Conservation (phyloP, 2,113 vertebrate genomes). For the Colossoma macropomum region DNA sequence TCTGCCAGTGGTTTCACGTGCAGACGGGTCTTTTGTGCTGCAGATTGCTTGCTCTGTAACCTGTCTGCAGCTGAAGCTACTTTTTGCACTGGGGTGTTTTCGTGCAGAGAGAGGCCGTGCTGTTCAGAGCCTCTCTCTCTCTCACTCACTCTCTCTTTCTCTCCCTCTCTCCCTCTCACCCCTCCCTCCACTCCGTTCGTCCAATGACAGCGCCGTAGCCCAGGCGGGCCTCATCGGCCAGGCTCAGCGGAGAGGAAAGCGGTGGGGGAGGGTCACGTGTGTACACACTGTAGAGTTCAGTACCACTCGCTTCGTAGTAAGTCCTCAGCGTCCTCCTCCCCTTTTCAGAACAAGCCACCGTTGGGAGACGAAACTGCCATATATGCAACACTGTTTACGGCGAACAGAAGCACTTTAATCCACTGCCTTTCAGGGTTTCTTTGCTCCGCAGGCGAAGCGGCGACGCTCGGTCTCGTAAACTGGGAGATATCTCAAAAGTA, state of each 20-base stretch:
- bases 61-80: background rate
- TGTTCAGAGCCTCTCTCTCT: constrained; percentile 21
- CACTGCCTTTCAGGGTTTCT: constrained; percentile 26
- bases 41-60: background rate
- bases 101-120: background rate
- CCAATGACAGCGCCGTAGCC: constrained; percentile 67
- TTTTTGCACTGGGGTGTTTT: constrained; percentile 10
- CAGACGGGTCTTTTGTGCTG: too few species aligned
- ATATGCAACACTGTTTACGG: constrained; percentile 37
- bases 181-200: background rate
- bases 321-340: constrained; percentile 64
- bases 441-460: background rate
- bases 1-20: too few species aligned
- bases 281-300: constrained; percentile 75
- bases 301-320: constrained; percentile 73
- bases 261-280: constrained; percentile 82
- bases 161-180: constrained; percentile 41
- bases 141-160: constrained; percentile 52
- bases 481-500: constrained; percentile 48
- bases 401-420: constrained; percentile 22
- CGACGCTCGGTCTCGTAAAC: constrained; percentile 15
- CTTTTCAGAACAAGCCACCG: constrained; percentile 66
- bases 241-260: constrained; percentile 33
- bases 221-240: constrained; percentile 53
- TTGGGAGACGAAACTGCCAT: constrained; percentile 59